Conservation (phyloP, 2,888 invertebrate genomes). For the Alviniconcha strummeri region DNA sequence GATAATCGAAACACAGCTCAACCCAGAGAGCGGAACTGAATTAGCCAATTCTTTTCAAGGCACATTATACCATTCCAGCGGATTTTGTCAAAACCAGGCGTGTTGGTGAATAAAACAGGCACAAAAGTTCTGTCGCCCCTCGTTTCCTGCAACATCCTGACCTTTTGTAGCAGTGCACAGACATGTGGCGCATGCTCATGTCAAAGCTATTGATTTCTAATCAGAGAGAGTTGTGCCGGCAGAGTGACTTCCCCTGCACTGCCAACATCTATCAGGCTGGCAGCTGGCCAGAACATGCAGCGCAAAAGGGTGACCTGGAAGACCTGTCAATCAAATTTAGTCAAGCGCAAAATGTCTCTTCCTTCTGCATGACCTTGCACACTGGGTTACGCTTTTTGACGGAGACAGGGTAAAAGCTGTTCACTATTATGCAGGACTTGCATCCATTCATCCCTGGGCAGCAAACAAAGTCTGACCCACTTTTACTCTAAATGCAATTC, state of each 20-base stretch:
- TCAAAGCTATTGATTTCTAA: slow-evolving; percentile 12
- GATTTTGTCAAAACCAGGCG: neutral
- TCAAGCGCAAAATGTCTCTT: neutral
- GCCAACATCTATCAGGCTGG: neutral
- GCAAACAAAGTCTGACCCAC: neutral
- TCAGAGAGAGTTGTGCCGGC: neutral
- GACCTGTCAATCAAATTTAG: slow-evolving; percentile 3
- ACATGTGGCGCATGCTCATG: neutral
- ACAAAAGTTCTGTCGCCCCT: neutral
- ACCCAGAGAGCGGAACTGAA: neutral
- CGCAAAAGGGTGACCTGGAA: neutral
- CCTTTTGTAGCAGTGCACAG: neutral
- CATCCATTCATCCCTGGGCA: neutral
- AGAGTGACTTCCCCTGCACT: neutral
- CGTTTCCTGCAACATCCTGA: neutral
- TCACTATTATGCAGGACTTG: neutral
- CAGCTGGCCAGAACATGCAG: neutral
- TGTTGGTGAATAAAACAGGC: neutral
- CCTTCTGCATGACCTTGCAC: slow-evolving; percentile 4
- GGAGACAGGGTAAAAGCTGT: too few relatives aligned
- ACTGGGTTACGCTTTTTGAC: too few relatives aligned
- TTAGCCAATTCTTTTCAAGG: neutral
- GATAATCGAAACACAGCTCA: too few relatives aligned
- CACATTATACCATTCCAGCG: neutral
- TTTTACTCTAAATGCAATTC: neutral